phyloP scores from a whole-genome alignment of 2,888 invertebrate genomes.

The Lomographa bimaculata region DNA sequence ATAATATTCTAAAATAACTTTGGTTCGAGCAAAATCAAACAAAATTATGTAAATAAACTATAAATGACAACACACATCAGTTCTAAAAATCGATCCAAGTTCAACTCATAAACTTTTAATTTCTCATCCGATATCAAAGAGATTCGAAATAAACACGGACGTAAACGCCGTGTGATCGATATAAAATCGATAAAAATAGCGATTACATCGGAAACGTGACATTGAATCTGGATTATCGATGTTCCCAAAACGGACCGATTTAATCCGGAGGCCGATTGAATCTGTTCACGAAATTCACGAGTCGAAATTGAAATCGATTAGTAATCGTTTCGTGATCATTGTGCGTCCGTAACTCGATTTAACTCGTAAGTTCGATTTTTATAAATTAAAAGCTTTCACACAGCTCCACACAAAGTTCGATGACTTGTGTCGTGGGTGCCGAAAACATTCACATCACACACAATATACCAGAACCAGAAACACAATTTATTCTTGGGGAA shows the following conservation, averaged over 20 bases:
- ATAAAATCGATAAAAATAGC: slow-evolving; percentile 35
- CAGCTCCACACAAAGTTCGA: too few species aligned
- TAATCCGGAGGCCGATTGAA: slow-evolving; percentile 18
- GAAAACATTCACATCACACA: too few species aligned
- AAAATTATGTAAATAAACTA: too few species aligned
- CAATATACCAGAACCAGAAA: too few species aligned
- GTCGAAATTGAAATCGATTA: slow-evolving; percentile 24
- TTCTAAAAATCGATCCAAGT: slow-evolving; percentile 11
- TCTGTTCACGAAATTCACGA: slow-evolving; percentile 31
- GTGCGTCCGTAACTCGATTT: too few species aligned
- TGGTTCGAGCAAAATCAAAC: too few species aligned
- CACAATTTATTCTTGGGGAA: too few species aligned
- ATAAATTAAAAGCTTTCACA: too few species aligned
- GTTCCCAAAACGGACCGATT: slow-evolving; percentile 25
- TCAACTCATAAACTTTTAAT: slow-evolving; percentile 23
- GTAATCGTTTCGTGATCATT: slow-evolving; percentile 3
- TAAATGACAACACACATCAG: slow-evolving; percentile 2
- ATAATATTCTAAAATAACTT: too few species aligned
- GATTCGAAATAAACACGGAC: slow-evolving; percentile 20
- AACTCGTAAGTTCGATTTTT: too few species aligned
- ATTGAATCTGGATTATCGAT: slow-evolving; percentile 33
- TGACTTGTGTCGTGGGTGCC: too few species aligned
- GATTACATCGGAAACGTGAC: slow-evolving; percentile 36
- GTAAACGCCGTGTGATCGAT: slow-evolving; percentile 33
- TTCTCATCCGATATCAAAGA: slow-evolving; percentile 25